Evolutionary conservation across 1,140 invertebrate species (phyloP), one percentile per base, ranked within the genome.

Genomic region (Zaprionus vittiger): DNA sequence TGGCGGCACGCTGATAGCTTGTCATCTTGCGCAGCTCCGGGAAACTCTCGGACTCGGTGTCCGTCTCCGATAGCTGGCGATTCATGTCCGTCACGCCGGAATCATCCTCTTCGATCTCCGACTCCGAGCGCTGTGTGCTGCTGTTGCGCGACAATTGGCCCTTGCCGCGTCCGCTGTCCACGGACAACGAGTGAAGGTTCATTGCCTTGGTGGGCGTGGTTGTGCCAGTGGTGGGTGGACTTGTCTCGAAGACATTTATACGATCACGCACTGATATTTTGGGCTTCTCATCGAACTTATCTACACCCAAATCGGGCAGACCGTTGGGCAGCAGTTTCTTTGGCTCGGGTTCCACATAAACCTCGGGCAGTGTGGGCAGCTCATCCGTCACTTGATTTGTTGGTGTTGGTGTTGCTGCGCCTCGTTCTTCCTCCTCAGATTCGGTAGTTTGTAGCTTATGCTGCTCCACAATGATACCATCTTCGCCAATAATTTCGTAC

Each of bases 1-100:
- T 96, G 49, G 95, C 94, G 2, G 96, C 96, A 60, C 96, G 92
- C 87, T 96, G 94, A 81, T 95, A 96, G 62, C 93, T 93, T 5
- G 93, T 94, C 65, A 94, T 93, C 77, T 95, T 95, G 15, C 93
- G 94, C n/a, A 94, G 79, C 70, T 94, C 94, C 3, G 94, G 92
- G 68, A 93, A 93, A 62, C 93, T 93, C 41, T 96, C 96, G 3
- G 95, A 94, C 65, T 95, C 95, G 0, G 95, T 95, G 56, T 96
- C 95, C 9, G 94, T 94, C 79, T 96, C 95, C 0, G 95, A 96
- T 68, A 96, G 94, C 67, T 95, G 95, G 41, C 95, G 93, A 74
- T 95, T 96, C 84, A 96, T 94, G 81, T 96, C 96, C 2, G 95
- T 96, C 0, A 96, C 95, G 12, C 96, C 96, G 9, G 95, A 96